Evolutionary conservation across 23 tunicate species (phyloP), one percentile per base, ranked within the genome.

Genomic region (Aplidium turbinatum): DNA sequence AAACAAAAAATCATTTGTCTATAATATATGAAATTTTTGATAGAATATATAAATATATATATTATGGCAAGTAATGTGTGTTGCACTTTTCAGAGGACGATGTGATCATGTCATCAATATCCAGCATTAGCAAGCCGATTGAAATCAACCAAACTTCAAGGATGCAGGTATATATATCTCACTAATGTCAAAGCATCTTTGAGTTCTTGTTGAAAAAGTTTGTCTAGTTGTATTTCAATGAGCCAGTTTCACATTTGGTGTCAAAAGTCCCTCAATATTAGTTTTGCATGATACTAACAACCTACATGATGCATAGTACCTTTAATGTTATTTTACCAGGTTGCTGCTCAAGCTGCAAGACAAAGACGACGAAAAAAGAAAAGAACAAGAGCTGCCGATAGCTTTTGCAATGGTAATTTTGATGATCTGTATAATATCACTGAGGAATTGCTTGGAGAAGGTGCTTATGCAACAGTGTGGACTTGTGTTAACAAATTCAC

Each of bases 401-500:
- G 97, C 51, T 91, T 91, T 45, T 91, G 97, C 66, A 78, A 85
- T 67, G 97, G 97, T 21, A 95, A 96, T 1, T 95, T 95, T 68
- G 87, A 85, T 26, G 90, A 83, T 68, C 72, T 88, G 79, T 95
- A 95, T 79, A 52, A 84, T 27, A 69, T 95, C 4, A 77, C 54
- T 34, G 87, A 68, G 26, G 96, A 79, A 38, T 80, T 80, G 4
- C 84, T 95, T 9, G 99, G 99, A 1, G 99, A 88, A 51, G 99
- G 99, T 1, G 99, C 99, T 31, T 95, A 95, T 63, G 99, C 96
- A 38, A 83, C 73, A 29, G 99, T 95, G 25, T 88, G 86, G 91
- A 95, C 95, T 58, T 95, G 99, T 55, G 57, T 68, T 42, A 90
- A 95, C 68, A 74, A 53, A 63, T 82, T 79, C 74, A 95, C 99